Conservation (phyloP, 2,797 vertebrate genomes). For the Rhynchotus rufescens region DNA sequence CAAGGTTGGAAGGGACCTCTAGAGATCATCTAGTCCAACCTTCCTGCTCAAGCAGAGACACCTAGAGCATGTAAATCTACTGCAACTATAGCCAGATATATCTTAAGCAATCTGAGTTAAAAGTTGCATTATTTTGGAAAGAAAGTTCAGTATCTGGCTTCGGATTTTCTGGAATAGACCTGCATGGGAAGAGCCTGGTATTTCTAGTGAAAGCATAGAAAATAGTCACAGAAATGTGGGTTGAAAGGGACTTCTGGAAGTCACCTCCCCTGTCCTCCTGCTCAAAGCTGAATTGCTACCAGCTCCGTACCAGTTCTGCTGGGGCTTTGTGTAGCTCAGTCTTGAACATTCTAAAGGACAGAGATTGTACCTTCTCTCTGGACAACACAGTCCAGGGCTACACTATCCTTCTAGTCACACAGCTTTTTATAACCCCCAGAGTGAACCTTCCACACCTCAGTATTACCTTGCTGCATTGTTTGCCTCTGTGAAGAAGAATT, state of each 20-base stretch:
- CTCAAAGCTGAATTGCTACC: neutral
- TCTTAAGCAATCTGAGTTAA: accelerated
- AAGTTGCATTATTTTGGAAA: neutral
- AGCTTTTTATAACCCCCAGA: neutral
- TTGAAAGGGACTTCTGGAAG: neutral
- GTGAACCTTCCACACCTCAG: neutral
- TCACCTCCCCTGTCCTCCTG: neutral
- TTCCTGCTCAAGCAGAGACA: too few species aligned
- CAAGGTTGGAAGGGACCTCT: too few species aligned
- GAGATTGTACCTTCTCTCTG: neutral
- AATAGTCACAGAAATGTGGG: neutral
- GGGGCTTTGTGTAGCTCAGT: neutral
- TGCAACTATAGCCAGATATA: neutral
- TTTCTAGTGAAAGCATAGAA: neutral
- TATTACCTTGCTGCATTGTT: neutral
- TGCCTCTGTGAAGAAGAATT: neutral
- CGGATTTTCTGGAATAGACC: neutral
- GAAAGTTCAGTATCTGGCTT: neutral
- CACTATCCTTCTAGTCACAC: neutral
- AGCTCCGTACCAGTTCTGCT: neutral
- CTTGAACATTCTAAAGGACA: neutral
- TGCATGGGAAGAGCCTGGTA: neutral
- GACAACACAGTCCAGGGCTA: neutral
- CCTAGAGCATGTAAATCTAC: too few species aligned
- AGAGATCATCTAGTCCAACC: too few species aligned